phyloP scores from a whole-genome alignment of 2,797 vertebrate genomes.

The Semotilus atromaculatus region DNA sequence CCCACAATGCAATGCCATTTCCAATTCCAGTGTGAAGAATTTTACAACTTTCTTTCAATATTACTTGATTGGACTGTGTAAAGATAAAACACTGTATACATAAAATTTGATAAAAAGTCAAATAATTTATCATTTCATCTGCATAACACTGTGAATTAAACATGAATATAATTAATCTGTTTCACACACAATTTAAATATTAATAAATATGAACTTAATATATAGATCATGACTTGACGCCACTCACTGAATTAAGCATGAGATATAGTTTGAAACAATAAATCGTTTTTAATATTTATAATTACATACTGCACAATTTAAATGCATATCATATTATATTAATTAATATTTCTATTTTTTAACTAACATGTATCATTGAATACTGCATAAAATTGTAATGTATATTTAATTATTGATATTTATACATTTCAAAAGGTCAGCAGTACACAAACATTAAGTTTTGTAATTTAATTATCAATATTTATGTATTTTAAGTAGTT shows the following conservation, averaged over 20 bases:
- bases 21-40: not conserved
- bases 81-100: not conserved
- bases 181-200: not conserved
- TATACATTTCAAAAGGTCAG: not conserved
- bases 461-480: not conserved
- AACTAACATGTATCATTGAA: not conserved
- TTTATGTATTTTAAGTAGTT: not conserved
- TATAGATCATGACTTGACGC: not conserved
- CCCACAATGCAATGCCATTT: not conserved
- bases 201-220: not conserved
- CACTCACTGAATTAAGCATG: not conserved
- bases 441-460: not conserved
- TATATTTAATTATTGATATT: not conserved
- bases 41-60: not conserved
- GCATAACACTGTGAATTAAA: too few relatives aligned
- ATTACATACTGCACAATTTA: too few relatives aligned
- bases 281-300: too few relatives aligned
- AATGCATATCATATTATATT: not conserved
- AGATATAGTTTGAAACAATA: not conserved
- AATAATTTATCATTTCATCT: not conserved
- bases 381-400: not conserved
- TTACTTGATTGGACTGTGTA: not conserved
- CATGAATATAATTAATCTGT: too few relatives aligned
- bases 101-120: not conserved
- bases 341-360: not conserved